These are phyloP conservation scores for Lepidurus apus DNA, from an alignment of 1,140 invertebrate species.

Conservation along the genomic window DNA sequence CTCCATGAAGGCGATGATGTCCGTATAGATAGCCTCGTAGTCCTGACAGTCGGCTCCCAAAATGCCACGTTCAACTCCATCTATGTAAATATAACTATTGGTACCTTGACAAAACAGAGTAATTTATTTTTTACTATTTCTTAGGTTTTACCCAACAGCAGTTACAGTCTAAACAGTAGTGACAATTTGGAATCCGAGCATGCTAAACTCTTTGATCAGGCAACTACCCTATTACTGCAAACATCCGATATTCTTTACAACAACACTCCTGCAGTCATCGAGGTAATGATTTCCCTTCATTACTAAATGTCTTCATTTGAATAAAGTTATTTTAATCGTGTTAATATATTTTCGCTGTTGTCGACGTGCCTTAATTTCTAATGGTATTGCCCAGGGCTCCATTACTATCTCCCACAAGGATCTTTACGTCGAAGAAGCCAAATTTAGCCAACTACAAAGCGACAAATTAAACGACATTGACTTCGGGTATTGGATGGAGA, in stretches of 20 bases:
- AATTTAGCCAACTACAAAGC: not conserved
- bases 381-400: not conserved
- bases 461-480: not conserved
- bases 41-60: not conserved
- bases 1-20: not conserved
- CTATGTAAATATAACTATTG: not conserved
- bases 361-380: not conserved
- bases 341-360: too few relatives aligned
- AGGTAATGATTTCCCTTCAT: not conserved
- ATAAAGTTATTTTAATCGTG: too few relatives aligned
- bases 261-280: not conserved
- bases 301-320: not conserved
- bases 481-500: not conserved
- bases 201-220: not conserved
- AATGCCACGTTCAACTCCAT: not conserved
- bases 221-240: not conserved
- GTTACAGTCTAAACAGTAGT: not conserved
- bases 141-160: not conserved
- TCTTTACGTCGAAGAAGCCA: not conserved
- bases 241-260: not conserved
- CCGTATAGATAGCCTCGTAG: not conserved
- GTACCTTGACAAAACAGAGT: too few relatives aligned
- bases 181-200: not conserved
- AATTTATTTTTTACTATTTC: too few relatives aligned
- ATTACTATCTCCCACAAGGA: not conserved